Percentiles rank a stretch among this genome's conserved stretches.
Conservation (phyloP, 2,113 vertebrate genomes). For the Myotis lucifugus region DNA sequence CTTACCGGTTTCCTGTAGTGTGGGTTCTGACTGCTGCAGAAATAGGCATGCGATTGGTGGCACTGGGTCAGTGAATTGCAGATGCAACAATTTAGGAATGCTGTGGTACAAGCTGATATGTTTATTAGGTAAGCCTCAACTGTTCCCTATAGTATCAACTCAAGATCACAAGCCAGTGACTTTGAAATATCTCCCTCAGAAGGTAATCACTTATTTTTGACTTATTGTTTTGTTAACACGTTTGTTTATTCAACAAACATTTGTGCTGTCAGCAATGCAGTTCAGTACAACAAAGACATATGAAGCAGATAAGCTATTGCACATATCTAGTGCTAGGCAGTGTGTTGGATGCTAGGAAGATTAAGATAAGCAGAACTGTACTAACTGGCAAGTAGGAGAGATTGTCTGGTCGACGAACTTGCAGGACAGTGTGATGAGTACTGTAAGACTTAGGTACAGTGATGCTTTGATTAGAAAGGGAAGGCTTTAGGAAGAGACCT, state of each 20-base stretch:
- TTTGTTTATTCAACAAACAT: constrained; percentile 29
- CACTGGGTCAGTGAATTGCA: constrained; percentile 4
- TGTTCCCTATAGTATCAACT: background rate
- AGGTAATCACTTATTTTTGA: constrained; percentile 33
- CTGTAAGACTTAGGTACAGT: background rate
- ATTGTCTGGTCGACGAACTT: background rate
- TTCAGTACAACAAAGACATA: background rate
- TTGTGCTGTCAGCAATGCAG: background rate
- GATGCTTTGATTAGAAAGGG: background rate
- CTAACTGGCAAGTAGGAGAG: background rate
- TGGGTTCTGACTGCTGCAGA: background rate
- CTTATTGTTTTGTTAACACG: background rate
- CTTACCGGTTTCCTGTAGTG: background rate
- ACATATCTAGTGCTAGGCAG: background rate
- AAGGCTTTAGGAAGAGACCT: background rate
- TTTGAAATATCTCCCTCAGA: background rate
- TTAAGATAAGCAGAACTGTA: background rate
- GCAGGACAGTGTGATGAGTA: background rate
- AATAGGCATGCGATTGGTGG: background rate
- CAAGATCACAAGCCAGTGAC: background rate
- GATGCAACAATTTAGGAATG: constrained; percentile 45
- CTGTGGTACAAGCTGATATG: background rate
- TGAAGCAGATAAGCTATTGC: background rate
- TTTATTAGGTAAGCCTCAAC: background rate
- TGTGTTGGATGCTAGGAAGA: background rate